These are phyloP conservation scores for Rhipidura dahli DNA, from an alignment of 2,113 vertebrate species.

Conservation along the genomic window DNA sequence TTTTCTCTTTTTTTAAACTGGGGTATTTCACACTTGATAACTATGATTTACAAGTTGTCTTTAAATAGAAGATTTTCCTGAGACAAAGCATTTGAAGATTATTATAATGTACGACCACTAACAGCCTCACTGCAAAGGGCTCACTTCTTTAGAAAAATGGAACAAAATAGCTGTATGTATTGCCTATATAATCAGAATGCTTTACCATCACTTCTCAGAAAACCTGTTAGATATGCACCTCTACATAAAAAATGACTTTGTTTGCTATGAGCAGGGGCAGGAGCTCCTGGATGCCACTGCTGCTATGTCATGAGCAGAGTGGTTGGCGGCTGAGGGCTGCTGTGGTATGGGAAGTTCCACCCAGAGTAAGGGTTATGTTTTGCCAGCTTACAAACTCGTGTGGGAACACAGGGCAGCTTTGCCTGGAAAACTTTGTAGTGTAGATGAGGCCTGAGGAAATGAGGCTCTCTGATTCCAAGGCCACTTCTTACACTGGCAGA, in stretches of 20 bases:
- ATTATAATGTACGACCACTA: background rate
- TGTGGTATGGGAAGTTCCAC: background rate
- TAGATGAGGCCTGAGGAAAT: conserved; percentile 12
- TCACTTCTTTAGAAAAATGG: background rate
- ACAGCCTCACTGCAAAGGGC: background rate
- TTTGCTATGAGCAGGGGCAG: background rate
- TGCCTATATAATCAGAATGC: background rate
- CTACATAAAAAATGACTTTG: background rate
- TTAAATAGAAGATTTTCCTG: background rate
- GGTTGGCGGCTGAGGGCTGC: background rate
- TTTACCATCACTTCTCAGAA: background rate
- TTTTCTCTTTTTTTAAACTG: background rate
- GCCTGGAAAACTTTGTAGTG: background rate
- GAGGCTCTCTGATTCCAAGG: background rate
- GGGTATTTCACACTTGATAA: background rate
- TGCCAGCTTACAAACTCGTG: background rate
- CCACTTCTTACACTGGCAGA: background rate
- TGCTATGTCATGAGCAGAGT: background rate
- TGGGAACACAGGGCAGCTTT: background rate
- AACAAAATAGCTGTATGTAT: background rate
- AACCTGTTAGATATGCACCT: background rate
- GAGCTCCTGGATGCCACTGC: background rate
- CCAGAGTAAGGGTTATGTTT: background rate
- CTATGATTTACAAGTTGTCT: background rate
- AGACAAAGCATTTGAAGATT: background rate